Conservation (phyloP, 2,888 invertebrate genomes). For the Drosophila histrio region DNA sequence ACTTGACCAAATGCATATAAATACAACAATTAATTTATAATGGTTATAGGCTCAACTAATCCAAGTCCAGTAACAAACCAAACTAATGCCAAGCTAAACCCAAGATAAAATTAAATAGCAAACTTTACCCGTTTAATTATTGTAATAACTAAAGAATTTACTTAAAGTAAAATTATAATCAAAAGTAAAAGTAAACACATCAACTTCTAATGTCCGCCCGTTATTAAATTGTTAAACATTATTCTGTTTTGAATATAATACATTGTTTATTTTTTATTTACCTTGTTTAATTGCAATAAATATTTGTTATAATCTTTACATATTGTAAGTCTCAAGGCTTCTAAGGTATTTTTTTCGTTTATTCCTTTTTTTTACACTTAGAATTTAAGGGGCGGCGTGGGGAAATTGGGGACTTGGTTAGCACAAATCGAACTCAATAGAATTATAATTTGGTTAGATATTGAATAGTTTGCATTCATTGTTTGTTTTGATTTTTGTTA, state of each 20-base stretch:
- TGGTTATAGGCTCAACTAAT: too few species aligned
- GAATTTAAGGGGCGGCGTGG: constrained; percentile 38
- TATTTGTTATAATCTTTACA: constrained; percentile 66
- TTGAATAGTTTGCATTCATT: not conserved
- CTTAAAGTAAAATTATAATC: not conserved
- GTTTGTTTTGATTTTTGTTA: not conserved
- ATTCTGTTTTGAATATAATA: constrained; percentile 63
- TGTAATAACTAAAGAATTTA: too few species aligned
- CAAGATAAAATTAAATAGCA: too few species aligned
- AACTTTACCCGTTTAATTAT: too few species aligned
- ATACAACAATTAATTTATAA: too few species aligned
- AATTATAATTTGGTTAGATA: constrained; percentile 7
- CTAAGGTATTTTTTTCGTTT: constrained; percentile 32
- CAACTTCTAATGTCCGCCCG: too few species aligned
- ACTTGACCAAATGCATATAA: too few species aligned
- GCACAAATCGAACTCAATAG: constrained; percentile 26
- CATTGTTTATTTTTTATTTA: constrained; percentile 61
- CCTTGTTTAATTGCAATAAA: constrained; percentile 68
- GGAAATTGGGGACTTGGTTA: not conserved
- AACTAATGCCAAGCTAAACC: too few species aligned
- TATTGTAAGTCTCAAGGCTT: constrained; percentile 74
- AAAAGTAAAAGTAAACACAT: not conserved
- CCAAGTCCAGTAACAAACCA: too few species aligned
- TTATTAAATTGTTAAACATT: not conserved
- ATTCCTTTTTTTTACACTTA: constrained; percentile 47